These are phyloP conservation scores for Anoplophora glabripennis DNA, from an alignment of 1,140 invertebrate species.

Conservation along the genomic window DNA sequence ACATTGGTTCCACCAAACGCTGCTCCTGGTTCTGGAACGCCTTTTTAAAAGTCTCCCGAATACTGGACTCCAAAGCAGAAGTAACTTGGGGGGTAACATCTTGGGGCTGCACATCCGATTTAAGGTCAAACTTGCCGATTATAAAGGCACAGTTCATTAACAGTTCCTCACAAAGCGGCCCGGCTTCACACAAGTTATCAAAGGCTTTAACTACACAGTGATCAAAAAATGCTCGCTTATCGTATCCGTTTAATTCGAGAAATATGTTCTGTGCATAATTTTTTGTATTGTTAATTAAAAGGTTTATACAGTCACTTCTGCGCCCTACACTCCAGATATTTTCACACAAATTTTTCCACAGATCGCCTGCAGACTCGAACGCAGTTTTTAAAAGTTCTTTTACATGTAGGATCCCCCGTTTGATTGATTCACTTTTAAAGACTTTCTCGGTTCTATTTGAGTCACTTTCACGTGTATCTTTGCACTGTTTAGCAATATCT, in stretches of 20 bases:
- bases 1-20: slow-evolving; percentile 94
- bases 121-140: slow-evolving; percentile 92
- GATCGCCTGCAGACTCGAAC: slow-evolving; percentile 20
- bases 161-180: slow-evolving; percentile 46
- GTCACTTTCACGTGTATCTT: neutral
- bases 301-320: slow-evolving; percentile 34
- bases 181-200: slow-evolving; percentile 40
- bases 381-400: slow-evolving; percentile 33
- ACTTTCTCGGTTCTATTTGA: slow-evolving; percentile 17
- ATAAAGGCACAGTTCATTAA: slow-evolving; percentile 43
- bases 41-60: slow-evolving; percentile 85
- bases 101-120: slow-evolving; percentile 80
- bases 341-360: slow-evolving; percentile 44
- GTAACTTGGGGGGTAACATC: slow-evolving; percentile 43
- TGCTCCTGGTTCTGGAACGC: slow-evolving; percentile 88
- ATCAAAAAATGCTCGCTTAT: slow-evolving; percentile 36
- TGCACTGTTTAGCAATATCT: slow-evolving; percentile 29
- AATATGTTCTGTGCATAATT: slow-evolving; percentile 39
- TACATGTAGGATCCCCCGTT: slow-evolving; percentile 34
- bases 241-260: slow-evolving; percentile 27
- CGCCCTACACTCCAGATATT: slow-evolving; percentile 54
- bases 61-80: slow-evolving; percentile 37
- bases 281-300: slow-evolving; percentile 35
- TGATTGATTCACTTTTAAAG: slow-evolving; percentile 33
- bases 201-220: slow-evolving; percentile 42